Percentiles rank a stretch among this genome's conserved stretches.
These are phyloP conservation scores for Theristicus caerulescens DNA, from an alignment of 2,113 vertebrate genomes.

Conservation along the genomic window DNA sequence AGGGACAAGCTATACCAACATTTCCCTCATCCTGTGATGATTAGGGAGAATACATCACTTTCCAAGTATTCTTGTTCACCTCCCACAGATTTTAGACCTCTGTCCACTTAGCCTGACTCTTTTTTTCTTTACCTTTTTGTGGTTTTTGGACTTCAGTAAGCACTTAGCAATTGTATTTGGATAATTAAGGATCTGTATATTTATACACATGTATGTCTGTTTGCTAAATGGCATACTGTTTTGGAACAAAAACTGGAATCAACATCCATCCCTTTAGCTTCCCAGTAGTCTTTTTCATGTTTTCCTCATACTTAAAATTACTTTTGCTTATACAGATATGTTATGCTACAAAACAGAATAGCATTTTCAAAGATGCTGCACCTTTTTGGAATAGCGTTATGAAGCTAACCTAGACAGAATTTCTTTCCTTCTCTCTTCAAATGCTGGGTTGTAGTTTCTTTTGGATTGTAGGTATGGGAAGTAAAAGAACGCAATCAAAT, in stretches of 20 bases:
- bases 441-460: background rate
- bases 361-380: background rate
- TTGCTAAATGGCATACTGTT: background rate
- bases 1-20: background rate
- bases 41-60: background rate
- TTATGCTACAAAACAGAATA: background rate
- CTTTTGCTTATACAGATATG: background rate
- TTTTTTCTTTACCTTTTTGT: background rate
- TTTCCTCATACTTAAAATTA: background rate
- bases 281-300: background rate
- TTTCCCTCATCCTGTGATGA: background rate
- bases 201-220: background rate
- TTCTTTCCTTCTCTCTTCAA: background rate
- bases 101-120: background rate
- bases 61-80: background rate
- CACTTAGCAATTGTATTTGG: background rate
- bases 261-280: background rate
- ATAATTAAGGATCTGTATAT: background rate
- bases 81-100: background rate
- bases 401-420: background rate
- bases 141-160: background rate
- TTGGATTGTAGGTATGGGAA: background rate
- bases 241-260: background rate
- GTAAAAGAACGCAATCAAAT: background rate
- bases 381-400: background rate